Base-by-base conservation (phyloP, 2,113 vertebrate genomes). In the Desmodus rotundus region DNA sequence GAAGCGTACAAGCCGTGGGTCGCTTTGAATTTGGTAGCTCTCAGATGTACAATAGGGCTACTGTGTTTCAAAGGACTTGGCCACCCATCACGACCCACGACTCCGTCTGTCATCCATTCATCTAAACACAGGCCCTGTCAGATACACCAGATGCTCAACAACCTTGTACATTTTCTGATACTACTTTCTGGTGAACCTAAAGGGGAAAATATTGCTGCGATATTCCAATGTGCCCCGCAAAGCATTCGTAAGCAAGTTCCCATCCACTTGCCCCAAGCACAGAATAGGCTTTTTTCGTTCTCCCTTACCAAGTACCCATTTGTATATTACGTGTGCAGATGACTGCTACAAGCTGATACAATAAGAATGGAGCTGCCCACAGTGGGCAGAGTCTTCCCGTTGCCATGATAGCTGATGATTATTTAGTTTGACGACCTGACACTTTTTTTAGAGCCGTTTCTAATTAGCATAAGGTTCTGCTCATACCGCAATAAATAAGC, bases 101-200 rank as follows among this genome's bases (percentile, higher is more conserved):
- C 38, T 80, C 56, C 8, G 14, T 83, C 91, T 96, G 50, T 56
- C 58, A n/a, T 85, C 95, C 67, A 22, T 96, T 87, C 90, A 96
- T 54, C 38, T 67, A 97, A 72, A 93, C 70, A 61, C 58, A 77
- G 47, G 36, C 33, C 52, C 54, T 70, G 15, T 47, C 89, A 85
- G 67, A 87, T 31, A n/a, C 12, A 72, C 12, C 14, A 76, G 89
- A 93, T 81, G 28, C 74, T 85, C 54, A 1, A 7, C 24, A 80
- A 8, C 19, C 47, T 36, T 93, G 67, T 52, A 28, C 38, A 87
- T 13, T 95, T 87, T 86, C 47, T 84, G 43, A 52, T 84, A 38
- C 2, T 52, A 86, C 94, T 31, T 87, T 70, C 58, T 92, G 68
- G n/a, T 91, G 77, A 70, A 72, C 47, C 10, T 2, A 52, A 7